phyloP scores from a whole-genome alignment of 2,888 invertebrate species.

The Dromius quadrimaculatus region DNA sequence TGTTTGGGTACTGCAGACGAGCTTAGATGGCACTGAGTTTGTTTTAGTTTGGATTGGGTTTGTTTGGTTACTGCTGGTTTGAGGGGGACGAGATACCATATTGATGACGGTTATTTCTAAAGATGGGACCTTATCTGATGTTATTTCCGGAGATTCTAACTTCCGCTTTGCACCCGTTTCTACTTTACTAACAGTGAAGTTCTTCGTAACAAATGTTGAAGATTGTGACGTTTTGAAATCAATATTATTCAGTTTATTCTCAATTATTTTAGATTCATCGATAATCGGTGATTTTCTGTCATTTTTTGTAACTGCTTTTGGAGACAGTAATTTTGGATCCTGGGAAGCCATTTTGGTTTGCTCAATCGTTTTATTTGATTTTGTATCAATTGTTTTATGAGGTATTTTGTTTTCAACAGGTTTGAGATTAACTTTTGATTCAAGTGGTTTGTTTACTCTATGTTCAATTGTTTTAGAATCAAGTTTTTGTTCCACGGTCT shows the following conservation, averaged over 20 bases:
- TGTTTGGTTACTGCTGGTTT: constrained; percentile 37
- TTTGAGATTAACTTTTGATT: constrained; percentile 10
- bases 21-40: constrained; percentile 8
- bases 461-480: not conserved
- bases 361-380: constrained; percentile 23
- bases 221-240: constrained; percentile 40
- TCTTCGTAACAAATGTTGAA: constrained; percentile 34
- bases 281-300: constrained; percentile 58
- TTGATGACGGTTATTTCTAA: constrained; percentile 65
- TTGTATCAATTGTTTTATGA: not conserved
- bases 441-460: not conserved
- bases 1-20: constrained; percentile 26
- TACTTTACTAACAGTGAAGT: constrained; percentile 66
- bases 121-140: constrained; percentile 62
- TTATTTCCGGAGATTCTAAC: constrained; percentile 57
- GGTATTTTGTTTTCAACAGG: constrained; percentile 6
- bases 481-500: not conserved
- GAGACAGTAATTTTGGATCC: too few relatives aligned
- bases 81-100: constrained; percentile 55
- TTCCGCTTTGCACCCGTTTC: constrained; percentile 64
- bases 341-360: constrained; percentile 53
- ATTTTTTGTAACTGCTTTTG: constrained; percentile 11
- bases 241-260: constrained; percentile 50
- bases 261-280: constrained; percentile 62
- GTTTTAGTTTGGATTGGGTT: constrained; percentile 31